phyloP scores from a whole-genome alignment of 2,888 invertebrate species.

The Uloborus plumipes region DNA sequence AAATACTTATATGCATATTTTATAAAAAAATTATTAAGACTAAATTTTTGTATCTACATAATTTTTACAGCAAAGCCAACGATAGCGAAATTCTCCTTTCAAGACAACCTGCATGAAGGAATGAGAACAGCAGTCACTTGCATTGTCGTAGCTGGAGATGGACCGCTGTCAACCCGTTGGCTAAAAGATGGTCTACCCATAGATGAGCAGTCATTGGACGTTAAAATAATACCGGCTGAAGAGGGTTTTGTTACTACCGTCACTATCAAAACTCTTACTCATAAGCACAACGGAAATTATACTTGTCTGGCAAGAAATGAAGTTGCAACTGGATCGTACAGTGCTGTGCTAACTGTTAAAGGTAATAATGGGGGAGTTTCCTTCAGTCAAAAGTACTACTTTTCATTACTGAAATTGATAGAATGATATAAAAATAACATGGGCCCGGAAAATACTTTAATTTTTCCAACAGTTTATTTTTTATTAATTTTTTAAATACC shows the following conservation, averaged over 20 bases:
- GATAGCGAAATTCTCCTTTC: conserved; percentile 56
- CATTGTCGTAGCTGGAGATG: conserved; percentile 62
- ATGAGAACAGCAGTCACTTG: conserved; percentile 61
- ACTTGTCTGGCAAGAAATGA: conserved; percentile 70
- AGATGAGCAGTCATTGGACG: conserved; percentile 60
- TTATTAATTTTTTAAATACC: too few relatives aligned
- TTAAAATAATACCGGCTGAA: conserved; percentile 52
- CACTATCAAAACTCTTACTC: conserved; percentile 70
- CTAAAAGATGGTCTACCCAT: conserved; percentile 70
- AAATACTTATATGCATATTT: too few relatives aligned
- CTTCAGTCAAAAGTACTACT: too few relatives aligned
- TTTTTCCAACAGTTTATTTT: too few relatives aligned
- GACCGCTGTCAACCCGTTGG: conserved; percentile 71
- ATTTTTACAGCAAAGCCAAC: conserved; percentile 47
- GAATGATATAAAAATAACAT: too few relatives aligned
- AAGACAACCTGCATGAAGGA: conserved; percentile 60
- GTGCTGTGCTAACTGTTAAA: conserved; percentile 68
- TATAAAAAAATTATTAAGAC: too few relatives aligned
- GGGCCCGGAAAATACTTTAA: too few relatives aligned
- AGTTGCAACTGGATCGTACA: conserved; percentile 68
- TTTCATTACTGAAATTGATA: too few relatives aligned
- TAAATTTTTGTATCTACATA: too few relatives aligned
- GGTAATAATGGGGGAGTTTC: too few relatives aligned
- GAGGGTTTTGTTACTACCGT: conserved; percentile 68
- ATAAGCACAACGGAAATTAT: conserved; percentile 70